Conservation (phyloP, 35 echinoderm and acorn worm species). For the Lytechinus pictus region DNA sequence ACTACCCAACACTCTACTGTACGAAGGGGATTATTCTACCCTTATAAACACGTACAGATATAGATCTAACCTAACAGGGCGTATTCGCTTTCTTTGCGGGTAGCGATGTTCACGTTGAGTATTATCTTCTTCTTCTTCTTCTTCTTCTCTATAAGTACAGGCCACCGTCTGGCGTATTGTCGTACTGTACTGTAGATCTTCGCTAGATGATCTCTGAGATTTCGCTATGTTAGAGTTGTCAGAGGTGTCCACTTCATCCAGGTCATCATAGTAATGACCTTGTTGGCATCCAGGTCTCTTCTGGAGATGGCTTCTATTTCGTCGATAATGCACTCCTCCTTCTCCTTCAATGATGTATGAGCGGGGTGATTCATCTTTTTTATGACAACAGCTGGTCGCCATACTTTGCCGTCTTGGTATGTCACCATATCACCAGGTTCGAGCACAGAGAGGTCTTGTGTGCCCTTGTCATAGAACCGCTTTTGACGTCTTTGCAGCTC, state of each 20-base stretch:
- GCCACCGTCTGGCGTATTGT: no score
- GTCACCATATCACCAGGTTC: conserved; percentile 36
- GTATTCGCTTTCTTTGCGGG: neutral
- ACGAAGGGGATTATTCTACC: conserved; percentile 14
- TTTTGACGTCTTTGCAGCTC: conserved; percentile 24
- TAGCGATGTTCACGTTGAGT: no score
- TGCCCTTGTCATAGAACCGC: conserved; percentile 49
- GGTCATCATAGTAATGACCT: neutral
- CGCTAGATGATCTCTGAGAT: neutral
- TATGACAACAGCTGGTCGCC: neutral
- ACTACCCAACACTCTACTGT: conserved; percentile 33
- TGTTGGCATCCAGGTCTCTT: neutral
- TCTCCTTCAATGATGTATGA: neutral
- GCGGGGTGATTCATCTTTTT: neutral
- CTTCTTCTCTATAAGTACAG: neutral
- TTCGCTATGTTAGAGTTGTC: neutral
- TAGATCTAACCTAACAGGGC: neutral
- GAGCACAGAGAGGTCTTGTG: conserved; percentile 14
- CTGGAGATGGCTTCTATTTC: conserved; percentile 22
- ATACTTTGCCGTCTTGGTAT: conserved; percentile 27
- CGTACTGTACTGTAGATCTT: neutral
- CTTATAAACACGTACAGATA: neutral
- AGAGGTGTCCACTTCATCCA: neutral
- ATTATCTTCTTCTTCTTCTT: neutral
- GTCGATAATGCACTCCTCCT: neutral